These are phyloP conservation scores for Diorhabda carinulata DNA, from an alignment of 1,140 invertebrate genomes.

Conservation along the genomic window DNA sequence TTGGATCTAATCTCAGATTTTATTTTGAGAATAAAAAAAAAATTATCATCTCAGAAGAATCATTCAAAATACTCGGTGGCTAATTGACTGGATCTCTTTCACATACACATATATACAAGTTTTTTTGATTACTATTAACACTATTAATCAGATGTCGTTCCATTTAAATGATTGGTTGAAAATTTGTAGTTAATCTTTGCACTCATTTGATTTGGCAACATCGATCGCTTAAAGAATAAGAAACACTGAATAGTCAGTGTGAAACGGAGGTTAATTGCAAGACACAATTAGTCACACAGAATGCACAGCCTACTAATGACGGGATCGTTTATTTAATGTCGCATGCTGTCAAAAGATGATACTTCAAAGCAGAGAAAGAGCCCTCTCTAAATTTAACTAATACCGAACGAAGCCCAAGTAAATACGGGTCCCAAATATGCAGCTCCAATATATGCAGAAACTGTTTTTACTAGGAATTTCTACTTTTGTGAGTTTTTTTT, in stretches of 20 bases:
- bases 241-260: not conserved
- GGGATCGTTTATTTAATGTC: slow-evolving; percentile 10
- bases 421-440: not conserved
- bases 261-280: slow-evolving; percentile 10
- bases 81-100: too few species aligned
- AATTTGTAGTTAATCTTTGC: too few species aligned
- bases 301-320: slow-evolving; percentile 13
- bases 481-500: not conserved
- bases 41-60: too few species aligned
- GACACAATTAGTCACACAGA: slow-evolving; percentile 15
- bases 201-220: not conserved
- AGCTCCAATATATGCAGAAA: not conserved
- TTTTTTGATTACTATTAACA: too few species aligned
- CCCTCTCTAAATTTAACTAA: slow-evolving; percentile 1
- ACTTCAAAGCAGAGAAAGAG: slow-evolving; percentile 2
- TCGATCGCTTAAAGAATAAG: not conserved
- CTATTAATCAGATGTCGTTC: too few species aligned
- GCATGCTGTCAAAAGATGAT: not conserved
- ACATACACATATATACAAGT: too few species aligned
- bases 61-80: too few species aligned
- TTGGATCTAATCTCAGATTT: too few species aligned
- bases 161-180: too few species aligned
- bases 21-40: too few species aligned
- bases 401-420: not conserved
- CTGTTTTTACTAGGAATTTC: not conserved